phyloP scores from a whole-genome alignment of 2,113 vertebrate genomes.

The Nestor notabilis region DNA sequence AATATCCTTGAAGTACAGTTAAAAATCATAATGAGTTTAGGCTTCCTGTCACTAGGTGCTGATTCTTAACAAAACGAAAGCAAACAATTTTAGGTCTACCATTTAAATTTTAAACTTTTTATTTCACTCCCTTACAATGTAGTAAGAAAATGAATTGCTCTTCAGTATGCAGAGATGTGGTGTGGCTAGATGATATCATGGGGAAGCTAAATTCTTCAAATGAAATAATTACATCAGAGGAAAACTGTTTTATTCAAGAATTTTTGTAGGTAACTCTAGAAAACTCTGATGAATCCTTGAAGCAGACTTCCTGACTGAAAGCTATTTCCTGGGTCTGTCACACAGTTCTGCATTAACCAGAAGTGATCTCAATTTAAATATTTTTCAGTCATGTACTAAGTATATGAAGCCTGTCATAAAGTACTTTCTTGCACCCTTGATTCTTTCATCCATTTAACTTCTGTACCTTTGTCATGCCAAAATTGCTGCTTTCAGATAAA shows the following conservation, averaged over 20 bases:
- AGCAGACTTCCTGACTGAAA: not conserved
- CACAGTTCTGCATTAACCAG: not conserved
- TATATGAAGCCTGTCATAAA: not conserved
- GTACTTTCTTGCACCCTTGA: not conserved
- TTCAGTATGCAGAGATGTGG: not conserved
- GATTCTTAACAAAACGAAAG: not conserved
- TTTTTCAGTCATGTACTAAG: not conserved
- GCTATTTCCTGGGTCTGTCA: not conserved
- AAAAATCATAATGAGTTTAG: not conserved
- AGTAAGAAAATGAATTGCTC: slow-evolving; percentile 49
- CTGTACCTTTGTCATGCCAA: not conserved
- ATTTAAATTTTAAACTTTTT: not conserved
- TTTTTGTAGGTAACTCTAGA: not conserved
- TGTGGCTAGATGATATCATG: slow-evolving; percentile 15
- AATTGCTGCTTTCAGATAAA: not conserved
- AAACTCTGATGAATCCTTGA: not conserved
- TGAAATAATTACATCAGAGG: slow-evolving; percentile 11
- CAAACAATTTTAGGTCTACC: not conserved
- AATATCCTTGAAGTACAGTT: not conserved
- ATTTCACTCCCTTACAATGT: not conserved
- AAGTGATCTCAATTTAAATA: not conserved
- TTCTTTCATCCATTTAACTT: not conserved
- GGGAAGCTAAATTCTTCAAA: slow-evolving; percentile 26
- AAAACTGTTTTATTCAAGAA: slow-evolving; percentile 39
- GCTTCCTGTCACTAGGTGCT: not conserved